These are phyloP conservation scores for Chalcosyrphus nemorum DNA, from an alignment of 2,888 invertebrate species.

Conservation along the genomic window DNA sequence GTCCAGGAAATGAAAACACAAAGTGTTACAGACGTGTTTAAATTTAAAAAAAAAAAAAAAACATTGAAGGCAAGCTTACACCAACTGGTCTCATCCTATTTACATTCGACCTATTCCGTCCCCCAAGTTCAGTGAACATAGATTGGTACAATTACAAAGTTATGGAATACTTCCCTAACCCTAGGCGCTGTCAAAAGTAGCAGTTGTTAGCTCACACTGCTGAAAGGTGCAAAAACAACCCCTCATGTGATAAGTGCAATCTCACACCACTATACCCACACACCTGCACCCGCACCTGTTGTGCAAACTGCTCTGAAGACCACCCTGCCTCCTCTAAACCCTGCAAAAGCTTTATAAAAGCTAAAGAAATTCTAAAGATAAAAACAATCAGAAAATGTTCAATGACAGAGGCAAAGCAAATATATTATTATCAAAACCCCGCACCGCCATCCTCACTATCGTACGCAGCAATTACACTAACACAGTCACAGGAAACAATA, in stretches of 20 bases:
- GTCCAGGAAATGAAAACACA: constrained; percentile 17
- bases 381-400: no score
- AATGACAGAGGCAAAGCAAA: no score
- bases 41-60: constrained; percentile 1
- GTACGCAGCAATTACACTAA: no score
- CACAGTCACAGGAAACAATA: no score
- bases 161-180: constrained; percentile 12
- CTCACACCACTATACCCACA: background rate
- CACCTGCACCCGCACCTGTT: background rate
- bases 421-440: no score
- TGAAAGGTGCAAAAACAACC: background rate
- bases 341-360: background rate
- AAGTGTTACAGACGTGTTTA: background rate
- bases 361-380: background rate
- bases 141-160: constrained; percentile 4
- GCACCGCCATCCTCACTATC: no score
- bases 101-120: constrained; percentile 20
- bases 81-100: constrained; percentile 10
- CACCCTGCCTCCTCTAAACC: background rate
- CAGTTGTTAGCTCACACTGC: constrained; percentile 21
- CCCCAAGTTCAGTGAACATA: background rate
- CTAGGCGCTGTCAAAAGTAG: constrained; percentile 2
- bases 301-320: constrained; percentile 9
- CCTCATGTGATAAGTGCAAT: constrained; percentile 1
- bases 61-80: background rate